Evolutionary conservation across 2,888 invertebrate species (phyloP).

Genomic region (Drosophila mayaguana): DNA sequence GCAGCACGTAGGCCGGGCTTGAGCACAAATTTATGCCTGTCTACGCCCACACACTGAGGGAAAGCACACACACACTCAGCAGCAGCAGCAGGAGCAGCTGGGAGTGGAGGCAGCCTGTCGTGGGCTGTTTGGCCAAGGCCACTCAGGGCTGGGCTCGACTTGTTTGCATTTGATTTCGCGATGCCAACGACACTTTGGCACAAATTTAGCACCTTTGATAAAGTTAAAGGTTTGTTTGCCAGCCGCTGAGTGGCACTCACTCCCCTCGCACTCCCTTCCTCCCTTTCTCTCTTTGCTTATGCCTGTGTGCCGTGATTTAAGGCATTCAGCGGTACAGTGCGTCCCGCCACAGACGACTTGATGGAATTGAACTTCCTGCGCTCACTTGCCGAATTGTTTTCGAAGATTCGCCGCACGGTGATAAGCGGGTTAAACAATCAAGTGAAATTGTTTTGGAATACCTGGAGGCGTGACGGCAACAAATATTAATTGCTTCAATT

Average conservation of each 20-base stretch:
- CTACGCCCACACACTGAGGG: constrained; percentile 52
- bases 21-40: constrained; percentile 65
- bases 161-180: constrained; percentile 76
- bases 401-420: constrained; percentile 24
- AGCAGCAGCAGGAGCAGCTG: background rate
- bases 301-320: too few species aligned
- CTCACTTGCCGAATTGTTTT: constrained; percentile 41
- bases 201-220: constrained; percentile 76
- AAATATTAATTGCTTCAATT: constrained; percentile 59
- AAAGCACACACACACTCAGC: constrained; percentile 6
- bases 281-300: background rate
- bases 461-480: constrained; percentile 44
- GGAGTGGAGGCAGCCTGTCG: background rate
- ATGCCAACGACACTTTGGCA: constrained; percentile 65
- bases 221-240: constrained; percentile 68
- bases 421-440: constrained; percentile 51
- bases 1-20: constrained; percentile 60
- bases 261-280: background rate
- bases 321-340: background rate
- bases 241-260: constrained; percentile 42
- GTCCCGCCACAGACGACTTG: constrained; percentile 38
- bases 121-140: constrained; percentile 31
- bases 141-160: constrained; percentile 45
- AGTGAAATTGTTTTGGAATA: constrained; percentile 47
- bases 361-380: constrained; percentile 54